Evolutionary conservation across 2,888 invertebrate species (phyloP), one percentile per base, ranked within the genome.

Genomic region (Tholera decimalis): DNA sequence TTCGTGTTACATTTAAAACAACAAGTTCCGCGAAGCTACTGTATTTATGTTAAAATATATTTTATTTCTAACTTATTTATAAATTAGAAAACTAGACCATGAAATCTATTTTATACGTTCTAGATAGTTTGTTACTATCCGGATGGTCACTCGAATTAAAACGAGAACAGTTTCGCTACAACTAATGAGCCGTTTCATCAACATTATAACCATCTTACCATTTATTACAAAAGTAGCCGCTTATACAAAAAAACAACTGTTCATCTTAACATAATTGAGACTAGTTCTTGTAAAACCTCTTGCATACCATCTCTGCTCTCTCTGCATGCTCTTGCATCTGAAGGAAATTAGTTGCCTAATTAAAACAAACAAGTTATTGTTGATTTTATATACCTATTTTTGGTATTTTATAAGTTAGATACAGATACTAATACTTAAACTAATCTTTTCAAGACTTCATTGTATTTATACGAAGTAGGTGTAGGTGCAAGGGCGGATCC

Each of bases 231-330:
- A 3, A 37, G 2, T 37, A 24, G 39, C 6, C 22, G 18, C 30
- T 33, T 11, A 18, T 13, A 50, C 63, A 50, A 49, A 50, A n/a
- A 33, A 49, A 39, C 26, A 63, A 26, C 22, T 4, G 2, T 55
- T 55, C 33, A 44, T 9, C 1, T 51, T 47, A 64, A 55, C 11
- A 26, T 63, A 70, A 64, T 65, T 47, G 13, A 70, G 51, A 57
- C 41, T 43, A 56, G 18, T 65, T 65, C 37, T 47, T 18, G 18
- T 18, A 64, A 47, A 51, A 57, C 22, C 18, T 22, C 15, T 15
- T 33, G 6, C 51, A 8, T 47, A 26, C n/a, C n/a, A n/a, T n/a
- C n/a, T n/a, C n/a, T n/a, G n/a, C n/a, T n/a, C n/a, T n/a, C n/a
- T n/a, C n/a, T n/a, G n/a, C n/a, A n/a, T n/a, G n/a, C n/a, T 24